phyloP scores from a whole-genome alignment of 2,888 invertebrate species.

The Hypolimnas misippus region DNA sequence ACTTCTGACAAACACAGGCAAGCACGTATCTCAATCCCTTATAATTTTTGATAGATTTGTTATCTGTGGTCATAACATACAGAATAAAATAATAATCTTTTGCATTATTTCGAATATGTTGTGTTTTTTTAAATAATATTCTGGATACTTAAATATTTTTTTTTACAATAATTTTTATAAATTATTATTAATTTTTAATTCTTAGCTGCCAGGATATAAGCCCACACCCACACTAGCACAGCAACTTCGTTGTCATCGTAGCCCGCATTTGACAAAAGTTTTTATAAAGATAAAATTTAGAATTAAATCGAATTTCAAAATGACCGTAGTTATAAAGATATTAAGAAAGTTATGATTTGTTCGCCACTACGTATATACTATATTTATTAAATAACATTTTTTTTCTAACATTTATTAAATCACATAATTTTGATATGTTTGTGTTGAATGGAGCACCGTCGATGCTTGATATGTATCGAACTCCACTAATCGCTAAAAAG shows the following conservation, averaged over 20 bases:
- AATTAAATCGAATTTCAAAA: conserved; percentile 20
- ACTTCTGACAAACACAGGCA: conserved; percentile 81
- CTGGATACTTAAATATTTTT: no score
- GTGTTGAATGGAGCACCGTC: conserved; percentile 71
- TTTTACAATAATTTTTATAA: neutral
- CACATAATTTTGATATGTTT: conserved; percentile 82
- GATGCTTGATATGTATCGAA: conserved; percentile 55
- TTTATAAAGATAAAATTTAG: conserved; percentile 30
- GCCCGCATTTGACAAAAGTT: conserved; percentile 83
- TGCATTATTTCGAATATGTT: no score
- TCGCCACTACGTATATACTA: conserved; percentile 46
- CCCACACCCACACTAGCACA: neutral
- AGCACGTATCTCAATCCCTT: conserved; percentile 1
- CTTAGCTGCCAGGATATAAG: neutral
- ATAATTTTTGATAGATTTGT: no score
- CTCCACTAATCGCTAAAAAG: conserved; percentile 58
- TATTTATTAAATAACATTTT: conserved; percentile 52
- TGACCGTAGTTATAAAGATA: conserved; percentile 29
- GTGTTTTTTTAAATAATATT: neutral
- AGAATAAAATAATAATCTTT: no score
- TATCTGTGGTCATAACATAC: no score
- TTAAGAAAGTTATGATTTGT: conserved; percentile 22
- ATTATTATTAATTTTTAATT: conserved; percentile 1
- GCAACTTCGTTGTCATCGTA: conserved; percentile 69
- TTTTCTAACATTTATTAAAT: conserved; percentile 63